Conservation (phyloP, 2,113 vertebrate species). For the Semnornis frantzii region DNA sequence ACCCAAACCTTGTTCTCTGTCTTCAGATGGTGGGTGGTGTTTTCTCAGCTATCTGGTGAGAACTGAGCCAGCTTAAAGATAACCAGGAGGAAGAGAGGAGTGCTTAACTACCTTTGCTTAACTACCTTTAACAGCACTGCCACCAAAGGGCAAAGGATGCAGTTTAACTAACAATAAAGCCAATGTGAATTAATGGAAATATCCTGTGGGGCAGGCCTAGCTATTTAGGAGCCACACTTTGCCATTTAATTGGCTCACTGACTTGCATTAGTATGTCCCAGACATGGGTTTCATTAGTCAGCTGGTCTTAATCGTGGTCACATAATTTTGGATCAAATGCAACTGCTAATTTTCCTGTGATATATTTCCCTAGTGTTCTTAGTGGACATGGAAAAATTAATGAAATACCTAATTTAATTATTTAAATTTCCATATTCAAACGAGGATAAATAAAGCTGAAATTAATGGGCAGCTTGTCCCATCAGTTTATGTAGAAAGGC, state of each 20-base stretch:
- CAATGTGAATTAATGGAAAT: not conserved
- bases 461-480: not conserved
- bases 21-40: not conserved
- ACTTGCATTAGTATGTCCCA: not conserved
- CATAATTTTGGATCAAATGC: not conserved
- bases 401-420: not conserved
- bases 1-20: not conserved
- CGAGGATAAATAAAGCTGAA: not conserved
- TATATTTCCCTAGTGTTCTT: not conserved
- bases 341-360: not conserved
- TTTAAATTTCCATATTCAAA: not conserved
- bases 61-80: not conserved
- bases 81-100: not conserved
- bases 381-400: not conserved
- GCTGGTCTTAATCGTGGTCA: not conserved
- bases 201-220: not conserved
- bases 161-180: not conserved
- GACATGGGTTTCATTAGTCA: not conserved
- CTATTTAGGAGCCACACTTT: not conserved
- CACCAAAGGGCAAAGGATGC: not conserved
- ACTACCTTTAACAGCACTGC: not conserved
- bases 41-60: not conserved
- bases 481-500: not conserved
- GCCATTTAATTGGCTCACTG: not conserved
- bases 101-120: not conserved